These are phyloP conservation scores for Micromesistius poutassou DNA, from an alignment of 2,797 vertebrate species.

Conservation along the genomic window DNA sequence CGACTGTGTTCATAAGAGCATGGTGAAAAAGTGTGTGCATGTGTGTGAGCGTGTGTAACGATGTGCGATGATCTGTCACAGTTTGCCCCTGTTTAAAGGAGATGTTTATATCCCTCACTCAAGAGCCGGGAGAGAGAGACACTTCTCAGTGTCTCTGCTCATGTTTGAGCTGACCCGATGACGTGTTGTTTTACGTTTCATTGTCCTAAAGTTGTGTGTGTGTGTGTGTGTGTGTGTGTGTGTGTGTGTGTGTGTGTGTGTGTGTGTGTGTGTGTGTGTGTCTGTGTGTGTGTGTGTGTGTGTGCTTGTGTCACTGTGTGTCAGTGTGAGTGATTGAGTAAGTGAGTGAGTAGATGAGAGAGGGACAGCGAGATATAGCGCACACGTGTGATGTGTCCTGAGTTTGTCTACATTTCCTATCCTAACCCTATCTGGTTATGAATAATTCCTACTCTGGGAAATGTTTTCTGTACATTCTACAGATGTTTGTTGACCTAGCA, in stretches of 20 bases:
- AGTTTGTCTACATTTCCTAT: background rate
- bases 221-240: background rate
- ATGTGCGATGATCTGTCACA: background rate
- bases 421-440: background rate
- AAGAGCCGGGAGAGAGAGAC: background rate
- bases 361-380: no score
- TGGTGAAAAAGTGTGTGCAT: background rate
- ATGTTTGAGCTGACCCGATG: no score
- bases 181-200: background rate
- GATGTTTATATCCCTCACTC: background rate
- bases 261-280: background rate
- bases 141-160: background rate
- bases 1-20: background rate
- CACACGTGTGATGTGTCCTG: background rate
- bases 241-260: background rate
- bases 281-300: background rate
- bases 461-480: background rate
- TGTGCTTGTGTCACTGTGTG: background rate
- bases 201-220: slow-evolving; percentile 1
- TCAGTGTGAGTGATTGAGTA: background rate
- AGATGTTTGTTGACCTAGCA: background rate
- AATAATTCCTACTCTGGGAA: slow-evolving; percentile 4
- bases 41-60: background rate
- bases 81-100: background rate
- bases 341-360: background rate